Conservation (phyloP, 2,888 invertebrate species). For the Drosophila incognita region DNA sequence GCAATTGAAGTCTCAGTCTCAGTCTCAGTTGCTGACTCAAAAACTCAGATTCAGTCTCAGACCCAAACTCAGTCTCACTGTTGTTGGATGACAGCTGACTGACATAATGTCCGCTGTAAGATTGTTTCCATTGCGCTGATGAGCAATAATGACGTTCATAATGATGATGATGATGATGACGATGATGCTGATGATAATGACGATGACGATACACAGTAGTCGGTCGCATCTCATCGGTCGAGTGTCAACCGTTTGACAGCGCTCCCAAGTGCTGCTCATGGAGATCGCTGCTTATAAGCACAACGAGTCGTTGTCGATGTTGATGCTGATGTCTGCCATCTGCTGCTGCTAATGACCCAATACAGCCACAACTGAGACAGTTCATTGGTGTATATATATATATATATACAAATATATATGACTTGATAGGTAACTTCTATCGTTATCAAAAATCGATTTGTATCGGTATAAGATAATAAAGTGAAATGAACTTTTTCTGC, state of each 20-base stretch:
- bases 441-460: neutral
- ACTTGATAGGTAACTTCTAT: neutral
- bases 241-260: conserved; percentile 58
- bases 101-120: conserved; percentile 71
- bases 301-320: conserved; percentile 4
- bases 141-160: conserved; percentile 49
- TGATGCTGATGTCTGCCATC: conserved; percentile 17
- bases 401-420: neutral
- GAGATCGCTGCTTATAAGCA: conserved; percentile 25
- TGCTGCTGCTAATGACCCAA: conserved; percentile 53
- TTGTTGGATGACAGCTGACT: conserved; percentile 71
- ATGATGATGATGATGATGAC: conserved; percentile 36
- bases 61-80: conserved; percentile 31
- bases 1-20: conserved; percentile 54
- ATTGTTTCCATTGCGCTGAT: conserved; percentile 53
- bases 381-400: conserved; percentile 2
- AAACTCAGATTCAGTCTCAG: conserved; percentile 25
- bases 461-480: neutral
- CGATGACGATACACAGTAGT: conserved; percentile 16
- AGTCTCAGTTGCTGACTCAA: conserved; percentile 21
- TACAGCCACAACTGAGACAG: conserved; percentile 19
- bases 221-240: conserved; percentile 23
- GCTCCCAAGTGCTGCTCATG: conserved; percentile 50
- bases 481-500: neutral
- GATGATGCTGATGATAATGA: conserved; percentile 17